A percentile compares a stretch with the other conserved stretches of the same genome.
Conservation (phyloP, 2,888 invertebrate genomes). For the Lepidochrysops patricia region DNA sequence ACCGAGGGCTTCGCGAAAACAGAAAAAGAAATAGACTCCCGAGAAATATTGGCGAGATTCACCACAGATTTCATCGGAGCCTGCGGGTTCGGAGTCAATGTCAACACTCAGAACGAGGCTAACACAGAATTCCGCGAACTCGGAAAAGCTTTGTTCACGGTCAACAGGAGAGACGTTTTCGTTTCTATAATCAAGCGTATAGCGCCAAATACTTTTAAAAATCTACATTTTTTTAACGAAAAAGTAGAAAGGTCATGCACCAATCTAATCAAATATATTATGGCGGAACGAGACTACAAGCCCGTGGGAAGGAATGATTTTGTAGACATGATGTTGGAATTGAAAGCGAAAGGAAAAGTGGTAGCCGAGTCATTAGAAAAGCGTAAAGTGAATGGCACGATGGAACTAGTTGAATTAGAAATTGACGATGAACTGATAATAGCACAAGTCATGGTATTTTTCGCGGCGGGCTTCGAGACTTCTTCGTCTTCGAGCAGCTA, state of each 20-base stretch:
- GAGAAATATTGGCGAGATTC: no score
- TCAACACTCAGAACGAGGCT: no score
- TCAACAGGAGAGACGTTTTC: background rate
- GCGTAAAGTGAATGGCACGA: constrained; percentile 35
- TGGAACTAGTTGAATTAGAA: constrained; percentile 36
- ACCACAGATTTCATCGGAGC: no score
- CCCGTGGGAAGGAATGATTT: constrained; percentile 40
- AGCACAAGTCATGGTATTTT: constrained; percentile 50
- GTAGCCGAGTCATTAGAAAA: constrained; percentile 44
- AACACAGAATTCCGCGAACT: no score
- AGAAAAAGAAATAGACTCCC: no score
- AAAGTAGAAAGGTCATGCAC: constrained; percentile 26
- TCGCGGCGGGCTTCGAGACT: constrained; percentile 61
- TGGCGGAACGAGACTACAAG: constrained; percentile 39
- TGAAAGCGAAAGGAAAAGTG: constrained; percentile 41
- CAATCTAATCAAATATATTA: constrained; percentile 34
- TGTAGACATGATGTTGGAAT: constrained; percentile 35
- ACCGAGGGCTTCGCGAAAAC: no score
- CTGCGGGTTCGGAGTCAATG: no score
- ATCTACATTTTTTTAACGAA: constrained; percentile 25
- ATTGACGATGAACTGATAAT: constrained; percentile 36
- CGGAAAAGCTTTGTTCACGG: background rate
- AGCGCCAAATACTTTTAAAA: constrained; percentile 32
- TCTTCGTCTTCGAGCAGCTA: constrained; percentile 56
- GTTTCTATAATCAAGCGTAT: background rate